Evolutionary conservation across 2,888 invertebrate genomes (phyloP), one percentile per base, ranked within the genome.

Genomic region (Argynnis bischoffii): DNA sequence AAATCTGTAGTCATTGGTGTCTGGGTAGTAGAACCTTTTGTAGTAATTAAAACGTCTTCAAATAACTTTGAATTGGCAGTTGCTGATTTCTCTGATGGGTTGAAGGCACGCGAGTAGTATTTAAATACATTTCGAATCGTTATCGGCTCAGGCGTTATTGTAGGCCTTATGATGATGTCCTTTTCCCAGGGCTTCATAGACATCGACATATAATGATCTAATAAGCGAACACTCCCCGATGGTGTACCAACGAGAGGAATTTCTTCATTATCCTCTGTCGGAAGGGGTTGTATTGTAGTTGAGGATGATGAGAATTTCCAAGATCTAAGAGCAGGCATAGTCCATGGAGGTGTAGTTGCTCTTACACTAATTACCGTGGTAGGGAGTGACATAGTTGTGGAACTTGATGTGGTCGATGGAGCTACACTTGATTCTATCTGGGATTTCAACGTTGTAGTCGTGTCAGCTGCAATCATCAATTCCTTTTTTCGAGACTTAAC

Each of bases 301-400:
- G 86, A 82, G 35, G 85, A 75, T 2, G 81, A 81, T 47, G 86
- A 82, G 69, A 83, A 85, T 75, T 88, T 91, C 90, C 90, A 89
- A 15, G 87, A 87, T 67, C 85, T 83, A 55, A 94, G 84, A 14
- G 94, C 93, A 46, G 94, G 94, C 81, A 94, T 91, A 60, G 92
- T 93, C 86, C 93, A 93, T 6, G 93, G 89, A 55, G 92, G 90
- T n/a, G 85, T 83, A 41, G 89, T 85, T 70, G 86, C 81, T 69
- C 74, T 83, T 64, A 86, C 87, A 65, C 75, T 81, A 6, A 76
- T 76, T 6, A 78, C 75, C 15, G 83, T 79, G 2, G 85, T 71
- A 35, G 84, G 69, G 50, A 80, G 70, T 50, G 81, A 77, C 14
- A 81, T 77, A 59, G 83, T 81, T 47, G 83, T 69, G 16, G 73